These are phyloP conservation scores for Asteroscopus sphinx DNA, from an alignment of 2,888 invertebrate species.

Conservation along the genomic window DNA sequence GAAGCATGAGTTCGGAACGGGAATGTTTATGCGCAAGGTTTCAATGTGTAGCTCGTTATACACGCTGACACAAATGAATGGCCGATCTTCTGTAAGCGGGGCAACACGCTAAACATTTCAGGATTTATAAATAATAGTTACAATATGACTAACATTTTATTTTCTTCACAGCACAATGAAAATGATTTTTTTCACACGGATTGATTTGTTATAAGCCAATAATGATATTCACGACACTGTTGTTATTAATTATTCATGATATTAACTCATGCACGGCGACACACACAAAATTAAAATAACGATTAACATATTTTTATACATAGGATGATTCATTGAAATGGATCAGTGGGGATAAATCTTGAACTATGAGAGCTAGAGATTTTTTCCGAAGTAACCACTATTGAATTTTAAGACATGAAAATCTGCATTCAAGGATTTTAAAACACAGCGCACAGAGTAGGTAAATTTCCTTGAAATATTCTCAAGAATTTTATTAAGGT, in stretches of 20 bases:
- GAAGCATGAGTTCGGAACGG: neutral
- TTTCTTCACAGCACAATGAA: constrained; percentile 29
- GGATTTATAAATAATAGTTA: constrained; percentile 41
- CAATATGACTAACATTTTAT: constrained; percentile 42
- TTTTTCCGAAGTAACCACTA: no score
- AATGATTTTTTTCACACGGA: constrained; percentile 17
- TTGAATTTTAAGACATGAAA: no score
- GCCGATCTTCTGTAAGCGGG: constrained; percentile 29
- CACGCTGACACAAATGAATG: constrained; percentile 9
- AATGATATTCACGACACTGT: constrained; percentile 24
- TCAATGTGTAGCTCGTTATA: constrained; percentile 16
- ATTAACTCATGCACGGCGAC: constrained; percentile 15
- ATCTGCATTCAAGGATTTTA: no score
- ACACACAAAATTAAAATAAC: constrained; percentile 16
- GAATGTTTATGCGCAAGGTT: constrained; percentile 12
- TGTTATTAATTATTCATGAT: constrained; percentile 18
- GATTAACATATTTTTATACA: no score
- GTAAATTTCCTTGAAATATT: no score
- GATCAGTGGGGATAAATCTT: no score
- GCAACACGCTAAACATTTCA: constrained; percentile 13
- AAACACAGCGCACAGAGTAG: no score
- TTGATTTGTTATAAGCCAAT: constrained; percentile 26
- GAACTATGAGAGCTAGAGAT: no score
- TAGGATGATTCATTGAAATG: no score
- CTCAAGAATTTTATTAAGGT: no score